A percentile compares a stretch with the other conserved stretches of the same genome.
Conservation (phyloP, 2,113 vertebrate genomes). For the Erpornis zantholeuca region DNA sequence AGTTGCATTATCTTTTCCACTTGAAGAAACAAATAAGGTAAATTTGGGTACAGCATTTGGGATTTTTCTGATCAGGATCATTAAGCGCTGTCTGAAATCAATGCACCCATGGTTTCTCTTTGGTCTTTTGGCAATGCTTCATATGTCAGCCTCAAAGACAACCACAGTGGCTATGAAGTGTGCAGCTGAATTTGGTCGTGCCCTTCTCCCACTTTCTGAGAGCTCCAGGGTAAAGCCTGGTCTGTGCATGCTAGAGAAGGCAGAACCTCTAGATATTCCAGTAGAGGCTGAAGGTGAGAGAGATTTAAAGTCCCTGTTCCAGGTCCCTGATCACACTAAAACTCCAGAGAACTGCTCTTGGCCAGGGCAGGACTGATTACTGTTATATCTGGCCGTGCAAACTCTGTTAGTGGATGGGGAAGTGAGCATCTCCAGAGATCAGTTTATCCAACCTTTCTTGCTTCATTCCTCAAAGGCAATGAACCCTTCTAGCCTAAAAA, state of each 20-base stretch:
- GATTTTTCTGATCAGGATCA: background rate
- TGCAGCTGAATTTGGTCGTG: background rate
- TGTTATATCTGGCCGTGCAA: background rate
- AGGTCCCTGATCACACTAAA: background rate
- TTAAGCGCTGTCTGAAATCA: background rate
- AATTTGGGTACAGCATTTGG: background rate
- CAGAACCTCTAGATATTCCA: background rate
- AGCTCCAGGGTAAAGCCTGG: background rate
- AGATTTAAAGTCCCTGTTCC: background rate
- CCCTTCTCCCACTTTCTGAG: background rate
- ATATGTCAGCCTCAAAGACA: background rate
- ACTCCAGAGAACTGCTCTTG: background rate
- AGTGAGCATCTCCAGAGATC: background rate
- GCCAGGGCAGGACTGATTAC: background rate
- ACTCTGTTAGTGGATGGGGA: background rate
- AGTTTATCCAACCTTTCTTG: background rate
- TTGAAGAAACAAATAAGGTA: background rate
- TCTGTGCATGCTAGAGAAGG: background rate
- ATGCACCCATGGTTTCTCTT: background rate
- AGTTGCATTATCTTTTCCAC: background rate
- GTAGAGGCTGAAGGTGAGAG: background rate
- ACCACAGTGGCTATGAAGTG: background rate
- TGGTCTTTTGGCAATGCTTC: background rate
- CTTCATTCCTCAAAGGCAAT: background rate
- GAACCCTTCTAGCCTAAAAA: background rate